Evolutionary conservation across 1,140 invertebrate species (phyloP).

Genomic region (Lucilia cuprina): DNA sequence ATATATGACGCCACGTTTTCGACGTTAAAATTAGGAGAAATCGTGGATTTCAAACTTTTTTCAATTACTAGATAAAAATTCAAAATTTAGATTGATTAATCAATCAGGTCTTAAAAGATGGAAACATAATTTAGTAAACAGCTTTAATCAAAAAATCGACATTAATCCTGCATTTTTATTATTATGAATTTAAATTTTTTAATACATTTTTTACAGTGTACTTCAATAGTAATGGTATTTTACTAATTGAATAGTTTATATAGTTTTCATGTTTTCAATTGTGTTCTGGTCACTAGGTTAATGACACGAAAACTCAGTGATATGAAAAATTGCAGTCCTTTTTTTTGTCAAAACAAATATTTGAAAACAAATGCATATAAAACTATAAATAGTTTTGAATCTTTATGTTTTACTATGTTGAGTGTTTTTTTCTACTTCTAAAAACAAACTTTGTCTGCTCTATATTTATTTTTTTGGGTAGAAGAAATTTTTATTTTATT

Average conservation of each 20-base stretch:
- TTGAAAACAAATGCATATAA: not conserved
- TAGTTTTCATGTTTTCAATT: not conserved
- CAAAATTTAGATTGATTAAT: too few relatives aligned
- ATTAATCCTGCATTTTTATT: too few relatives aligned
- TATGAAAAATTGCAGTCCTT: constrained; percentile 26
- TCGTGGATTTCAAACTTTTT: too few relatives aligned
- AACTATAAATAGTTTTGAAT: not conserved
- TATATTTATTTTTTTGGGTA: not conserved
- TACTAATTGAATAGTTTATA: not conserved
- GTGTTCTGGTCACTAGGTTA: constrained; percentile 28
- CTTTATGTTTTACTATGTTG: not conserved
- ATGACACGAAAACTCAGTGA: constrained; percentile 24
- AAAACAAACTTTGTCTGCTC: not conserved
- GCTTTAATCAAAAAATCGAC: too few relatives aligned
- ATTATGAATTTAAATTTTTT: too few relatives aligned
- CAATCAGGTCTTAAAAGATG: too few relatives aligned
- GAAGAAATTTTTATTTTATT: not conserved
- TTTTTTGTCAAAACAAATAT: not conserved
- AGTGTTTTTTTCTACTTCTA: not conserved
- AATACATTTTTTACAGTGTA: too few relatives aligned
- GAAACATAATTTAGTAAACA: too few relatives aligned
- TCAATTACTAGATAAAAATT: too few relatives aligned
- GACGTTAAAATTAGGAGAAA: too few relatives aligned
- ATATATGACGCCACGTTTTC: too few relatives aligned
- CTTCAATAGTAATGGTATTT: too few relatives aligned